Evolutionary conservation across 2,113 vertebrate species (phyloP).

Genomic region (Willisornis vidua): DNA sequence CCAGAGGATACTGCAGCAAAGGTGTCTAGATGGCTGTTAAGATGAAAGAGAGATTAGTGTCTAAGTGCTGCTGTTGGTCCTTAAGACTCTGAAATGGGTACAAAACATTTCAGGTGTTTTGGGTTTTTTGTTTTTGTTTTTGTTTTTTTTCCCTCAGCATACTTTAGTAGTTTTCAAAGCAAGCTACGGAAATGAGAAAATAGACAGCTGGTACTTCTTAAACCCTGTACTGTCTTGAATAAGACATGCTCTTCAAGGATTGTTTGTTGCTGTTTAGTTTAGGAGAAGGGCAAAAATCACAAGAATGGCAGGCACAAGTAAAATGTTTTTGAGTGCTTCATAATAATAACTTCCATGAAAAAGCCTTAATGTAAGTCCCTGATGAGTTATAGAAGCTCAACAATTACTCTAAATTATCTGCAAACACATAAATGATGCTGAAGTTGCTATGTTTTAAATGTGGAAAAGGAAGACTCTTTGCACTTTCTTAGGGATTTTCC

Average conservation of each 20-base stretch:
- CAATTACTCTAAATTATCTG: constrained; percentile 33
- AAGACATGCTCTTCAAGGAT: not conserved
- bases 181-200: not conserved
- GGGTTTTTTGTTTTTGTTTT: no score
- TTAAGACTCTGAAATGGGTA: not conserved
- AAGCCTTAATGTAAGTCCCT: not conserved
- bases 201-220: not conserved
- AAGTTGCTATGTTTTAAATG: constrained; percentile 18
- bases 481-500: not conserved
- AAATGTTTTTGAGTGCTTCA: not conserved
- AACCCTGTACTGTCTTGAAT: not conserved
- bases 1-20: not conserved
- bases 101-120: not conserved
- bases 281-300: not conserved
- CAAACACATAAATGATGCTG: not conserved
- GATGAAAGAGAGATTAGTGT: not conserved
- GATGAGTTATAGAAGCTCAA: constrained; percentile 1
- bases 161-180: not conserved
- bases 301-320: not conserved
- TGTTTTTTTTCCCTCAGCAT: not conserved
- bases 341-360: not conserved
- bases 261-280: not conserved
- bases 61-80: not conserved
- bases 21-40: not conserved
- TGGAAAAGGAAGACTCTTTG: not conserved